Percentiles rank a stretch among this genome's conserved stretches.
These are phyloP conservation scores for Mellivora capensis DNA, from an alignment of 2,113 vertebrate species.

Conservation along the genomic window DNA sequence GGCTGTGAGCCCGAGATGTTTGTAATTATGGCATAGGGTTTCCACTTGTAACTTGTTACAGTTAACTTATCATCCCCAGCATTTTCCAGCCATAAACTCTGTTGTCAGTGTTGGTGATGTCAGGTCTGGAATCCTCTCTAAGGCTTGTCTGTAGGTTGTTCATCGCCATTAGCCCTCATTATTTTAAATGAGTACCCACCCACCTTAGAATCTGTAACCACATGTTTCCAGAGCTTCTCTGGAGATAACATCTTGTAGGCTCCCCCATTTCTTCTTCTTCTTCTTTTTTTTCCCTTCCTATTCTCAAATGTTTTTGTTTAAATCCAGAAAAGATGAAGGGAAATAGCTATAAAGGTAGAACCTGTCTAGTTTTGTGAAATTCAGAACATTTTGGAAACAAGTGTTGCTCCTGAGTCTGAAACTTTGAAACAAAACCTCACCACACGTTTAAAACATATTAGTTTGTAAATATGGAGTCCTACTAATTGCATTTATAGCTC, in stretches of 20 bases:
- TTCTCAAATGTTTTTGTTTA: constrained; percentile 16
- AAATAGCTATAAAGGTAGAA: neutral
- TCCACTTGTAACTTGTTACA: neutral
- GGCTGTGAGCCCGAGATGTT: neutral
- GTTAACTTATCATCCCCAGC: constrained; percentile 13
- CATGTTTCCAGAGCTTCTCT: constrained; percentile 45
- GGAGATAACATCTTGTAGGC: constrained; percentile 58
- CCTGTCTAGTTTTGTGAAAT: constrained; percentile 24
- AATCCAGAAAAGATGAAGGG: neutral
- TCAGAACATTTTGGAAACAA: neutral
- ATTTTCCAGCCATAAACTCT: neutral
- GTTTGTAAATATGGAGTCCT: constrained; percentile 56
- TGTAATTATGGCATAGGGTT: constrained; percentile 11
- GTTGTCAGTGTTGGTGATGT: constrained; percentile 41
- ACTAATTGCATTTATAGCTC: constrained; percentile 53
- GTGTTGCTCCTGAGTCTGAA: neutral
- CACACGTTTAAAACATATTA: neutral
- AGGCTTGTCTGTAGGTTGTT: constrained; percentile 59
- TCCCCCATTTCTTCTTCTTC: neutral
- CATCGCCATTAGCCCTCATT: constrained; percentile 71
- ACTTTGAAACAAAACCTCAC: constrained; percentile 8
- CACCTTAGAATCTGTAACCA: constrained; percentile 57
- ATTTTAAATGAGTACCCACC: constrained; percentile 71
- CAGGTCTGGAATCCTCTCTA: constrained; percentile 50
- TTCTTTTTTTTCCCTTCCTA: neutral